These are phyloP conservation scores for Tragelaphus strepsiceros DNA, from an alignment of 2,113 vertebrate species.

Conservation along the genomic window DNA sequence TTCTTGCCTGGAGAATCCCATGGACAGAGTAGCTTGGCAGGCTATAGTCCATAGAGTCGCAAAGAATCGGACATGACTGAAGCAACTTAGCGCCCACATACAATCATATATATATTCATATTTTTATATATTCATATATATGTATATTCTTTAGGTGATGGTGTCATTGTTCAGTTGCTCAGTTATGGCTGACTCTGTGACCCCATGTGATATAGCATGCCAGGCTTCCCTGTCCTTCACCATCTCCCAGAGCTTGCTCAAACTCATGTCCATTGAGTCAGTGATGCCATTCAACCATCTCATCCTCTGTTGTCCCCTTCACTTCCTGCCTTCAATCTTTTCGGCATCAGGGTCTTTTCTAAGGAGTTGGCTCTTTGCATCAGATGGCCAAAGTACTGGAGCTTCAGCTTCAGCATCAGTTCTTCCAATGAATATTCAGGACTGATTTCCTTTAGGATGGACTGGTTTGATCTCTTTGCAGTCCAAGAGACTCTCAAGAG, in stretches of 20 bases:
- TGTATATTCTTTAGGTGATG: not conserved
- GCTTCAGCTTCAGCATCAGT: not conserved
- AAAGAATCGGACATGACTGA: not conserved
- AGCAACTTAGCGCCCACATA: not conserved
- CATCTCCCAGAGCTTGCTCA: not conserved
- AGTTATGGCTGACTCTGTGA: fast-evolving
- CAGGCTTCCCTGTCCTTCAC: not conserved
- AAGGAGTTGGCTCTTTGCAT: not conserved
- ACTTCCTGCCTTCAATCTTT: not conserved
- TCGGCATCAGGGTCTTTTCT: not conserved
- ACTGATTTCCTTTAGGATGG: not conserved
- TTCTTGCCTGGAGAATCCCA: not conserved
- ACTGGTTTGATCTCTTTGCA: not conserved
- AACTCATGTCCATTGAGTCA: not conserved
- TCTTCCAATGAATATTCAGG: not conserved
- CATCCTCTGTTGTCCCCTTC: not conserved
- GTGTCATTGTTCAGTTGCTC: not conserved
- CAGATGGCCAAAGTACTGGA: not conserved
- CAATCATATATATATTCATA: not conserved
- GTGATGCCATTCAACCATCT: not conserved
- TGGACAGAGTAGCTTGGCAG: not conserved
- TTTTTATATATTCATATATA: not conserved
- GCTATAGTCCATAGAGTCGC: not conserved
- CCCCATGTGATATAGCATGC: not conserved
- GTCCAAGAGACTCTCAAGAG: not conserved